Evolutionary conservation across 2,888 invertebrate genomes (phyloP).

Genomic region (Melanotus villosus): DNA sequence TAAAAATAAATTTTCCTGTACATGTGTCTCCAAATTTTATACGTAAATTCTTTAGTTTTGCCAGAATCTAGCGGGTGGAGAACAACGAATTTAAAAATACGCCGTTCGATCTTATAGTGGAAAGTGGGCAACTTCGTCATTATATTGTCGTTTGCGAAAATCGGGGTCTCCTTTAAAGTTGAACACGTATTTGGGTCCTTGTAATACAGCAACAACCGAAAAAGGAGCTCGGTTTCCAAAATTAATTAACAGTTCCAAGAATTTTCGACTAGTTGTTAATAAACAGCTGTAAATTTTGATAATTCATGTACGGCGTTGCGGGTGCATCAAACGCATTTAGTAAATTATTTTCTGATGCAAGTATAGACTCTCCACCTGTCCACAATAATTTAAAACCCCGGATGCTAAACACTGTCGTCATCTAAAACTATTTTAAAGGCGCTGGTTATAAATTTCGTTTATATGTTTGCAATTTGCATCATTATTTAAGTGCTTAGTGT

Average conservation of each 20-base stretch:
- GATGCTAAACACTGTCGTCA: constrained; percentile 14
- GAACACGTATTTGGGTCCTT: too few relatives aligned
- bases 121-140: constrained; percentile 9
- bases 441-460: background rate
- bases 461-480: background rate
- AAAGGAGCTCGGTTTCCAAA: constrained; percentile 3
- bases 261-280: too few relatives aligned
- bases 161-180: background rate
- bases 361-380: constrained; percentile 21
- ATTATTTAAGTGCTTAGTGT: background rate
- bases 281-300: constrained; percentile 15
- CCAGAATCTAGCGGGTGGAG: constrained; percentile 22
- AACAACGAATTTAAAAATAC: constrained; percentile 35
- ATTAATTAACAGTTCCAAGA: too few relatives aligned
- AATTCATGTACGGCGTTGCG: constrained; percentile 30
- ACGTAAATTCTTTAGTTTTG: constrained; percentile 25
- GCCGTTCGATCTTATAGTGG: constrained; percentile 7
- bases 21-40: constrained; percentile 28
- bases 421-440: constrained; percentile 28
- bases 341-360: constrained; percentile 26
- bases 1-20: constrained; percentile 25
- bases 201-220: background rate
- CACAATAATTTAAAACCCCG: constrained; percentile 9
- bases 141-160: background rate
- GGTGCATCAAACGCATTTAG: constrained; percentile 16